phyloP scores from a whole-genome alignment of 1,140 invertebrate genomes.

The Plutomurus gul region DNA sequence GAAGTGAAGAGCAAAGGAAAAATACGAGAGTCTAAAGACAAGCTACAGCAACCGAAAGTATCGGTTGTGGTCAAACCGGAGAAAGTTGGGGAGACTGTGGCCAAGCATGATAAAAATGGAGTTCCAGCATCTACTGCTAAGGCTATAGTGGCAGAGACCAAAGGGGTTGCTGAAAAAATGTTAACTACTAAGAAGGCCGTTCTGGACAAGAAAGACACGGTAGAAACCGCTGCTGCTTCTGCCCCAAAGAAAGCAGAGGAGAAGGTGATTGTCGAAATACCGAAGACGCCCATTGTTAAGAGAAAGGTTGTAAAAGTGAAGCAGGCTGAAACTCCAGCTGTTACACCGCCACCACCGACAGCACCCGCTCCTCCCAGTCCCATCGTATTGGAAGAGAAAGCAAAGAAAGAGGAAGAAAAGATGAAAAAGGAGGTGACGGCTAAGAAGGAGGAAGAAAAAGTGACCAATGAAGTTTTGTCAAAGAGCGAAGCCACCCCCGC shows the following conservation, averaged over 20 bases:
- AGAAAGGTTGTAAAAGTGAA: constrained; percentile 37
- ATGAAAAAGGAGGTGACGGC: neutral
- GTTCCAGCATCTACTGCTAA: neutral
- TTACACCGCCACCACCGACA: neutral
- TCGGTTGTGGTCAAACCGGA: neutral
- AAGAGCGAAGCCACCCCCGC: neutral
- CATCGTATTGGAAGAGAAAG: neutral
- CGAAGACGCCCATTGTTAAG: constrained; percentile 32
- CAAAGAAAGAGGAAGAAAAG: neutral
- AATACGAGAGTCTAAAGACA: constrained; percentile 4
- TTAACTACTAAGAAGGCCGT: constrained; percentile 1
- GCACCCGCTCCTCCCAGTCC: neutral
- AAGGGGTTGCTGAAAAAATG: neutral
- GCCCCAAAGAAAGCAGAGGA: constrained; percentile 4
- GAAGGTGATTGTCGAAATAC: constrained; percentile 37
- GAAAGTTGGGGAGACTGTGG: constrained; percentile 27
- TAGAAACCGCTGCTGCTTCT: neutral
- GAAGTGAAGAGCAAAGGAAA: constrained; percentile 26
- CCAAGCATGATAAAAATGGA: constrained; percentile 54
- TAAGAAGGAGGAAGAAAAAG: neutral
- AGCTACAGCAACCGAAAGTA: constrained; percentile 15
- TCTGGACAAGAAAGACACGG: neutral
- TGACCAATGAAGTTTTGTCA: neutral
- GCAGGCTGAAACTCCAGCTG: neutral
- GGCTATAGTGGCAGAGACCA: neutral